These are phyloP conservation scores for Sebastes itinus DNA, from an alignment of 2,797 vertebrate species.

Conservation along the genomic window DNA sequence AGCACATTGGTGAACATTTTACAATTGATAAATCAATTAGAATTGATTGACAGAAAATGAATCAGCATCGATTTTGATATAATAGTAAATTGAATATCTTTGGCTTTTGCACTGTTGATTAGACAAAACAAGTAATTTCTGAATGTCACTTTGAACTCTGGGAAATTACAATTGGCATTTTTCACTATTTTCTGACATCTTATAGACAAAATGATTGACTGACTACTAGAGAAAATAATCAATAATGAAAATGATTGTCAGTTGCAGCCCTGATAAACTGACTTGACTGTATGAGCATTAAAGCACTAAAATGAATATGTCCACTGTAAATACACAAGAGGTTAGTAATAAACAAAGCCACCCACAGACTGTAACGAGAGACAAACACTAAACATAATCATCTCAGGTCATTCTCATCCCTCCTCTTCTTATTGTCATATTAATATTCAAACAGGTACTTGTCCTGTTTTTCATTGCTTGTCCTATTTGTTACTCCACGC, in stretches of 20 bases:
- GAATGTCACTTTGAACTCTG: background rate
- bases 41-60: background rate
- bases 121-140: background rate
- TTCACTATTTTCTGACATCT: background rate
- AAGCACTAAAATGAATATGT: background rate
- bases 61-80: background rate
- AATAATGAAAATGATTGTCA: background rate
- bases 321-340: background rate
- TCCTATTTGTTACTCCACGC: slow-evolving; percentile 2
- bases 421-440: slow-evolving; percentile 6
- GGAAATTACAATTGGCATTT: background rate
- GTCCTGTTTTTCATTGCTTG: slow-evolving; percentile 2
- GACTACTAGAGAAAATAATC: background rate
- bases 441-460: slow-evolving; percentile 14
- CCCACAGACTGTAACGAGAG: background rate
- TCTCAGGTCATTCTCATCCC: background rate
- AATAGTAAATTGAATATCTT: background rate
- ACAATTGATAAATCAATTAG: background rate
- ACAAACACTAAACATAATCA: background rate
- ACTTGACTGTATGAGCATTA: background rate
- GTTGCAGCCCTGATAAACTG: background rate
- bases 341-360: background rate
- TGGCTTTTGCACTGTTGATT: background rate
- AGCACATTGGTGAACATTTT: background rate
- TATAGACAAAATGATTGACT: background rate